Percentiles rank a stretch among this genome's conserved stretches.
phyloP scores from a whole-genome alignment of 2,113 vertebrate genomes.

The Prionailurus bengalensis region DNA sequence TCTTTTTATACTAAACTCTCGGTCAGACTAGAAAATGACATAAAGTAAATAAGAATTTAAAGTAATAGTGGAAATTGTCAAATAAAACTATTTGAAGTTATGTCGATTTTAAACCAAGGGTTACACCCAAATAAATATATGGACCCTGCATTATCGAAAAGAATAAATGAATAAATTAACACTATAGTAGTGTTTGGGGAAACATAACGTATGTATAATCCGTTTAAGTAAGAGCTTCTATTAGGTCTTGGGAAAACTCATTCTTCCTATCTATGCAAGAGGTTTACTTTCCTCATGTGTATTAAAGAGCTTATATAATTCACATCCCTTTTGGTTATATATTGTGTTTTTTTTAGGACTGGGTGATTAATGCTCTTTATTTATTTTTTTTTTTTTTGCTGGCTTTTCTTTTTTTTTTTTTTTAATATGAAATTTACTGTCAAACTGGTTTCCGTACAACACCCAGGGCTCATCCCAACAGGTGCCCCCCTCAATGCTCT shows the following conservation, averaged over 20 bases:
- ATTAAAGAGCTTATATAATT: constrained; percentile 14
- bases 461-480: too few species aligned
- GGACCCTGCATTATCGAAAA: not conserved
- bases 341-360: not conserved
- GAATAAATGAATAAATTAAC: not conserved
- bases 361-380: not conserved
- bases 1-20: constrained; percentile 49
- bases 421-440: too few species aligned
- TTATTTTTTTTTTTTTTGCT: too few species aligned
- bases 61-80: not conserved
- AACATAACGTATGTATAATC: not conserved
- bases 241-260: not conserved
- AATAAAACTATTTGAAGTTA: not conserved
- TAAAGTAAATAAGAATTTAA: not conserved
- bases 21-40: not conserved
- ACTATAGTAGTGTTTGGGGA: not conserved
- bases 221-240: constrained; percentile 42
- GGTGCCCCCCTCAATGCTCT: not conserved
- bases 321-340: not conserved
- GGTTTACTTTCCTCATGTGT: not conserved
- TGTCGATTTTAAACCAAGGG: not conserved
- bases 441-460: too few species aligned
- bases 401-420: too few species aligned
- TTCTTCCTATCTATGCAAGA: not conserved
- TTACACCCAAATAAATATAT: not conserved